Evolutionary conservation across 1,140 invertebrate species (phyloP).

Genomic region (Trachymyrmex septentrionalis): DNA sequence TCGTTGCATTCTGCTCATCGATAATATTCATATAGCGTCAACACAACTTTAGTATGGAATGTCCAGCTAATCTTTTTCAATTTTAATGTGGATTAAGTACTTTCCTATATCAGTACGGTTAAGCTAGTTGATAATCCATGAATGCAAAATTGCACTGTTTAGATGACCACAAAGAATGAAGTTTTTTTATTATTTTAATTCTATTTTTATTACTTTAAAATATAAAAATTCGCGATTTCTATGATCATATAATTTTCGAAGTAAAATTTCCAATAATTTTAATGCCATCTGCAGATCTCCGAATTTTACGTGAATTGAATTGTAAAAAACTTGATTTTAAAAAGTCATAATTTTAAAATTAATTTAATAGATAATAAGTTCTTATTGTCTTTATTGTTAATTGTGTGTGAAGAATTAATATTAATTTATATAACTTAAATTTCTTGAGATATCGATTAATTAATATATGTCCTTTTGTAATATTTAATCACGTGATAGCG

Average conservation of each 20-base stretch:
- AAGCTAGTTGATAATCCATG: not conserved
- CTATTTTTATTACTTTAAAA: conserved; percentile 16
- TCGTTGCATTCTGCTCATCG: conserved; percentile 24
- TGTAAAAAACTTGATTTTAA: not conserved
- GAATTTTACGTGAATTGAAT: not conserved
- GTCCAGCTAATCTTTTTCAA: conserved; percentile 25
- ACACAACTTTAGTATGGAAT: conserved; percentile 3
- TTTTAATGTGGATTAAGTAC: conserved; percentile 36
- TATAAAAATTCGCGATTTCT: not conserved
- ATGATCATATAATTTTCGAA: not conserved
- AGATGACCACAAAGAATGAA: not conserved
- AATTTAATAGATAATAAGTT: conserved; percentile 15
- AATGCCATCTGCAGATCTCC: not conserved
- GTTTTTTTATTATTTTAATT: not conserved
- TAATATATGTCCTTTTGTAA: not conserved
- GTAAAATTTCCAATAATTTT: not conserved
- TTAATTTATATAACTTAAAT: not conserved
- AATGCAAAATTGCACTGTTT: conserved; percentile 12
- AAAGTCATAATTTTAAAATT: not conserved
- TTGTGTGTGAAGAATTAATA: not conserved
- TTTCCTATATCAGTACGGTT: not conserved
- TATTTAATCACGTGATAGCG: not conserved
- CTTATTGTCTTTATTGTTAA: not conserved
- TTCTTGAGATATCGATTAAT: not conserved
- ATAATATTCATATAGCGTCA: conserved; percentile 49